A percentile compares a stretch with the other conserved stretches of the same genome.
Evolutionary conservation across 2,113 vertebrate genomes (phyloP).

Genomic region (Oenanthe melanoleuca): DNA sequence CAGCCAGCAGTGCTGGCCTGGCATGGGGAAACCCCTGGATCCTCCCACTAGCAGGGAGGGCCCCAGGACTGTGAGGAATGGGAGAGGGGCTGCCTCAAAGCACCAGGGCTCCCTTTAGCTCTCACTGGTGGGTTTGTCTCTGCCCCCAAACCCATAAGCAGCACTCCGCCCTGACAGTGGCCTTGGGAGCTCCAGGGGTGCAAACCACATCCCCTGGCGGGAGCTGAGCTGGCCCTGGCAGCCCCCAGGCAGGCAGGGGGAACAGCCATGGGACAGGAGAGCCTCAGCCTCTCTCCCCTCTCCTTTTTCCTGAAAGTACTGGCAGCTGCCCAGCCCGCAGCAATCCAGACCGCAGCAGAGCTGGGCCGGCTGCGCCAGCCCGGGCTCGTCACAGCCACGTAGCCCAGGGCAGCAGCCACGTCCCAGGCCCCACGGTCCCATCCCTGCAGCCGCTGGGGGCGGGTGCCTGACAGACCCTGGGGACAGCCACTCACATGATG

Average conservation of each 20-base stretch:
- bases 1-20: accelerated
- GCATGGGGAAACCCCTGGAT: not conserved
- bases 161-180: not conserved
- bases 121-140: not conserved
- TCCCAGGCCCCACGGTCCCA: not conserved
- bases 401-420: not conserved
- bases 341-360: conserved; percentile 33
- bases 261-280: not conserved
- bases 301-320: conserved; percentile 57
- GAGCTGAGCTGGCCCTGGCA: not conserved
- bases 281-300: conserved; percentile 44
- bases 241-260: not conserved
- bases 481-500: conserved; percentile 81
- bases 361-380: not conserved
- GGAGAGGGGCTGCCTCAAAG: not conserved
- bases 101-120: not conserved
- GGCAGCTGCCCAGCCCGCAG: conserved; percentile 38
- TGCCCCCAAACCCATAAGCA: not conserved
- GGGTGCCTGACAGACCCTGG: accelerated
- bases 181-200: not conserved
- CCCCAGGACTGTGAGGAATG: accelerated
- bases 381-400: conserved; percentile 47
- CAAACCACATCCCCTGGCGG: not conserved
- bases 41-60: not conserved
- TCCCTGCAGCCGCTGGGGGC: accelerated